These are phyloP conservation scores for Chrysolina americana DNA, from an alignment of 2,888 invertebrate genomes.

Conservation along the genomic window DNA sequence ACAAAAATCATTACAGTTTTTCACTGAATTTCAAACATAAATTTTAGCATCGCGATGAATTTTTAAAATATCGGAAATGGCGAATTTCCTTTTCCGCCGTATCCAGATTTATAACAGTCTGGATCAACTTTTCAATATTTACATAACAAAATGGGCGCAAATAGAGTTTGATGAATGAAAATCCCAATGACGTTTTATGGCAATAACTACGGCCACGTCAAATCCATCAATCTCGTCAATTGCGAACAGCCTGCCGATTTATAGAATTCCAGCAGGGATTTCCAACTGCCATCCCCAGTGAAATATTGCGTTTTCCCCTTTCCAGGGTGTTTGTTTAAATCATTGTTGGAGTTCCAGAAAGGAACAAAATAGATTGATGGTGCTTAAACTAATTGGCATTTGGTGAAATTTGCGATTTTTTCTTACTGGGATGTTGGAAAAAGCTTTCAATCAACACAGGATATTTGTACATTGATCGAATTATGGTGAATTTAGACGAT, in stretches of 20 bases:
- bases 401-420: conserved; percentile 28
- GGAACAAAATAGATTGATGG: conserved; percentile 31
- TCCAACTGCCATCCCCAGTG: conserved; percentile 27
- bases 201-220: conserved; percentile 35
- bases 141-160: conserved; percentile 46
- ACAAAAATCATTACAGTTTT: not conserved
- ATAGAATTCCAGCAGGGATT: conserved; percentile 32
- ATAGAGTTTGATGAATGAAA: conserved; percentile 51
- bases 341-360: conserved; percentile 30
- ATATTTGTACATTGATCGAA: too few relatives aligned
- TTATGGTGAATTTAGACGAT: too few relatives aligned
- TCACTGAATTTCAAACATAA: not conserved
- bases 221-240: conserved; percentile 47
- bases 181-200: conserved; percentile 47
- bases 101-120: conserved; percentile 44
- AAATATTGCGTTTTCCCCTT: conserved; percentile 31
- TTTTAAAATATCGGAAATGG: not conserved
- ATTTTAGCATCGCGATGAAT: not conserved
- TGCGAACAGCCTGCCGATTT: conserved; percentile 29
- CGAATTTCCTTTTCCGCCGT: conserved; percentile 4
- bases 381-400: conserved; percentile 31
- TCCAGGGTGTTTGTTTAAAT: conserved; percentile 31
- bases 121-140: conserved; percentile 48
- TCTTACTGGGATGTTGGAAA: conserved; percentile 7
- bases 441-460: too few relatives aligned